Base-by-base conservation (phyloP, 1,140 invertebrate genomes). In the Chelonus insularis region DNA sequence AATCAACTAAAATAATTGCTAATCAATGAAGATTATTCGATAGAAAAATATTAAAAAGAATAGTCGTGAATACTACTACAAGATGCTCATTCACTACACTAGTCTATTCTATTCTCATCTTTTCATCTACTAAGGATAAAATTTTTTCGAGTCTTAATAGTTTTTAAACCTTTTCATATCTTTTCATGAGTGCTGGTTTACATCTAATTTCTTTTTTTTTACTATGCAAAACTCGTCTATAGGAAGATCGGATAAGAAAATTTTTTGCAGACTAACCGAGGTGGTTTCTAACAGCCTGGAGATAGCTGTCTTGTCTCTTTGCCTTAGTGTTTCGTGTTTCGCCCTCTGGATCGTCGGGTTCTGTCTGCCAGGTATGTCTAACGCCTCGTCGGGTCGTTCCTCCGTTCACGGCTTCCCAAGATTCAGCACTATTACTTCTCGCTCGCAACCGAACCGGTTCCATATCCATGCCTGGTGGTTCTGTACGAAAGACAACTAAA, bases 351-450 rank as follows among this genome's bases (percentile, higher is more conserved):
- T 67, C 63, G 3, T 77, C 71, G 8, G 64, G 63, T 47, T 70
- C 64, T 25, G 70, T 74, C 43, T 72, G 72, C 78, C 79, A 81
- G n/a, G 73, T 77, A 43, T 75, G 73, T 50, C 74, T 68, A 37
- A 63, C 64, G 34, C 64, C 68, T 23, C 68, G 63, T 25, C 69
- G 64, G 41, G 39, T 48, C 48, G 66, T 68, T 16, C 69, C 66
- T 51, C 74, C 72, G 14, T 71, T 74, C 45, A 68, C 68, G 14
- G 77, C 74, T 12, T 77, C 73, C 84, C 84, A 85, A 56, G 84
- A 85, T 68, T 85, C 84, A n/a, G 81, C 78, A 54, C 84, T 85
- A 68, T 86, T 86, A 58, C 85, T 86, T 68, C 86, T 82, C 69
- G 84, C 82, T 77, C 85, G 79, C 71, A 86, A 77, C 69, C 82